Percentiles rank a stretch among this genome's conserved stretches.
phyloP scores from a whole-genome alignment of 2,888 invertebrate species.

The Melolontha melolontha region DNA sequence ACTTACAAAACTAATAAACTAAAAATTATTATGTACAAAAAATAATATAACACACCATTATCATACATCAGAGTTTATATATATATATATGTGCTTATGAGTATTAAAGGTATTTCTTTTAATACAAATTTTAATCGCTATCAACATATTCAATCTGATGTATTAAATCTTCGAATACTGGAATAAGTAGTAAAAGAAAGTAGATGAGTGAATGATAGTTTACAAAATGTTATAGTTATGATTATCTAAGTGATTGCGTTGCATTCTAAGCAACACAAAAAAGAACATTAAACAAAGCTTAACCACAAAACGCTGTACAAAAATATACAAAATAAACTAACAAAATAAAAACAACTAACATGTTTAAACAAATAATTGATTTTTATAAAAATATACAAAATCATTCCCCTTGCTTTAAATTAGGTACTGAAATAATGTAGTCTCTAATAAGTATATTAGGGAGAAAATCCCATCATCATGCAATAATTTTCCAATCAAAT shows the following conservation, averaged over 20 bases:
- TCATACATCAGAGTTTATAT: constrained; percentile 15
- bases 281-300: constrained; percentile 25
- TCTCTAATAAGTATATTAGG: too few species aligned
- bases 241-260: not conserved
- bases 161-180: not conserved
- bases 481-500: too few species aligned
- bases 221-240: not conserved
- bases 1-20: constrained; percentile 36
- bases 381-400: constrained; percentile 3
- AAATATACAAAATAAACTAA: constrained; percentile 32
- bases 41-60: constrained; percentile 5
- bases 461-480: too few species aligned
- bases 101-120: not conserved
- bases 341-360: constrained; percentile 30
- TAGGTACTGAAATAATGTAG: not conserved
- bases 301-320: constrained; percentile 38
- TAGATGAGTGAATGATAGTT: not conserved
- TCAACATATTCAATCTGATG: not conserved
- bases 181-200: constrained; percentile 1
- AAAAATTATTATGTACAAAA: constrained; percentile 44
- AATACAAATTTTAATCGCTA: not conserved
- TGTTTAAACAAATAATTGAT: not conserved
- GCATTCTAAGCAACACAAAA: constrained; percentile 8
- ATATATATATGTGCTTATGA: not conserved
- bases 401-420: not conserved